phyloP scores from a whole-genome alignment of 2,888 invertebrate genomes.

The Parnassius orleans region DNA sequence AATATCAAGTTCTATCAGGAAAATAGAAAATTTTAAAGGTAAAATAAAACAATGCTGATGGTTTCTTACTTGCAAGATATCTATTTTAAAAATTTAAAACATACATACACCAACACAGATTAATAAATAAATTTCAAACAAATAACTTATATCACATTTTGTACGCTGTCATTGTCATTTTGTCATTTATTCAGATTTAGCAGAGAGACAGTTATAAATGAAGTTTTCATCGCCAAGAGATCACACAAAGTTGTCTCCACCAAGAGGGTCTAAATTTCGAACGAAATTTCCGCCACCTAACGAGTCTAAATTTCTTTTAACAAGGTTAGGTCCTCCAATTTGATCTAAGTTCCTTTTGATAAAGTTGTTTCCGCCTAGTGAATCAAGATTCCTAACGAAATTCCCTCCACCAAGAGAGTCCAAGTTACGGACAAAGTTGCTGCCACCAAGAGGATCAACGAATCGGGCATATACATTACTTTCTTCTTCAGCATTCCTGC shows the following conservation, averaged over 20 bases:
- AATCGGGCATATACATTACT: constrained; percentile 36
- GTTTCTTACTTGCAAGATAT: constrained; percentile 31
- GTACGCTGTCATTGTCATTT: no score
- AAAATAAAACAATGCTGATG: constrained; percentile 14
- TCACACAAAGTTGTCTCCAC: constrained; percentile 75
- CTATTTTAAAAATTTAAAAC: constrained; percentile 30
- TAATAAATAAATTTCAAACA: constrained; percentile 31
- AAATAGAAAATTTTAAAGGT: not conserved
- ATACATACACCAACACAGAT: constrained; percentile 27
- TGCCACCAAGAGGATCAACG: constrained; percentile 57
- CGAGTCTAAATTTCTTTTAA: constrained; percentile 65
- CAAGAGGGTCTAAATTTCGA: constrained; percentile 70
- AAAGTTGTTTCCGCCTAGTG: constrained; percentile 69
- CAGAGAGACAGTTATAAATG: constrained; percentile 42
- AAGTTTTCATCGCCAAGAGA: constrained; percentile 64
- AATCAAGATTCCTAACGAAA: constrained; percentile 64
- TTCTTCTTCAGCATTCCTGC: constrained; percentile 35
- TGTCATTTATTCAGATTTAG: constrained; percentile 31
- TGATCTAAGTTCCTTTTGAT: constrained; percentile 69
- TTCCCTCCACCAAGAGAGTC: constrained; percentile 72
- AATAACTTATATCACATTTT: constrained; percentile 48
- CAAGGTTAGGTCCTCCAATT: constrained; percentile 67
- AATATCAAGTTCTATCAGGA: no score
- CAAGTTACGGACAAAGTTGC: constrained; percentile 63
- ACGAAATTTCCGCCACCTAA: constrained; percentile 71